Base-by-base conservation (phyloP, 2,797 vertebrate species). In the Sebastes itinus region DNA sequence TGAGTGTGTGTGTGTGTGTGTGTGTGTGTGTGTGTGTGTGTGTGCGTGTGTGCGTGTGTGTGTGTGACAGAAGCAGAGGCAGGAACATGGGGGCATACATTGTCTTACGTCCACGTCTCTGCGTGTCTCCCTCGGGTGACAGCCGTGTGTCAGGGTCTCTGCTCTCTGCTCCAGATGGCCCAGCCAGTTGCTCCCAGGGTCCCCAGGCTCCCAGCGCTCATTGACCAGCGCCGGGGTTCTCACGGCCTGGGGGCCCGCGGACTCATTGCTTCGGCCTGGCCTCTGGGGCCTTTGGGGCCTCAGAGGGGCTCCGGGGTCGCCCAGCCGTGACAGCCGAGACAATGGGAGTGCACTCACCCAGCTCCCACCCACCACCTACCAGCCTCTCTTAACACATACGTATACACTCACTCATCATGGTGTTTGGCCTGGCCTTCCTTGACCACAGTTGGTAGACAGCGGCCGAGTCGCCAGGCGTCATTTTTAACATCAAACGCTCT, bases 111-210 rank as follows among this genome's bases (percentile, higher is more conserved):
- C 86, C 87, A 87, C 35, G 79, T 91, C 84, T 81, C 81, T 78
- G 80, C 27, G 33, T 80, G 84, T 88, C 87, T 90, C 88, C 87
- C 83, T 78, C 62, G 86, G 89, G 93, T 93, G 93, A 94, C 93
- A 92, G 92, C 91, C 88, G 84, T 89, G 92, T 94, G 91, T 93
- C 91, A 92, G 92, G 91, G 92, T 92, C 89, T 91, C 84, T 89
- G 92, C 92, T 92, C 92, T 89, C 88, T 94, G 90, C 86, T 94
- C 92, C 94, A 94, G 93, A 94, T 95, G 94, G 93, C 90, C 90
- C 88, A 85, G 91, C 86, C 87, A 81, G 87, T 92, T 90, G 91
- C 93, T 91, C 90, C 87, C 81, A 84, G 80, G 89, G 89, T 92
- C 92, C 89, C 89, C 82, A 83, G 84, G 77, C 88, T 93, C 91